A percentile compares a stretch with the other conserved stretches of the same genome.
phyloP scores from a whole-genome alignment of 2,113 vertebrate genomes.

The Calypte anna region DNA sequence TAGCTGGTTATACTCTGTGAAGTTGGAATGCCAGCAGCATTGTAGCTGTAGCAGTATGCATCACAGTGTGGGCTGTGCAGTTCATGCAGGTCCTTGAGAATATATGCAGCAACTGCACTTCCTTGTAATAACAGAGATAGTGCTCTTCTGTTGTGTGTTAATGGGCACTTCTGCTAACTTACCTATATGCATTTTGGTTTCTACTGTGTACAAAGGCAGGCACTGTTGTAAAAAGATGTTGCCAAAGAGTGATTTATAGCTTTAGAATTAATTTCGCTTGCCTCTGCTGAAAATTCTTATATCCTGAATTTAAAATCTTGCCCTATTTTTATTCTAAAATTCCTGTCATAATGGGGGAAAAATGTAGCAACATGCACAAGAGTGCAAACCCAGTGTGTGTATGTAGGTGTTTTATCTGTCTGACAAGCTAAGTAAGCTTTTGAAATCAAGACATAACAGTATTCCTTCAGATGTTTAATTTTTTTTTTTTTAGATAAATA shows the following conservation, averaged over 20 bases:
- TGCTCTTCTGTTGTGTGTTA: neutral
- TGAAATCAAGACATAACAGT: neutral
- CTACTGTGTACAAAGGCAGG: neutral
- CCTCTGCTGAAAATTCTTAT: neutral
- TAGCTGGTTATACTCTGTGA: neutral
- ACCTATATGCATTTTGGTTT: neutral
- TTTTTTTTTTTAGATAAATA: neutral
- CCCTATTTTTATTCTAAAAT: neutral
- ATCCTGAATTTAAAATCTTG: neutral
- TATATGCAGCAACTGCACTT: neutral
- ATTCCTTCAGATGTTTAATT: neutral
- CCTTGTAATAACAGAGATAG: neutral
- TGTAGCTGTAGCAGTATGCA: neutral
- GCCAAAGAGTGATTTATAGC: neutral
- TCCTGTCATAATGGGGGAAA: neutral
- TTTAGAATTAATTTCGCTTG: neutral
- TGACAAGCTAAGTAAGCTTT: neutral
- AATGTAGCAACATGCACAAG: neutral
- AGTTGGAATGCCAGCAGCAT: neutral
- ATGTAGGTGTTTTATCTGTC: neutral
- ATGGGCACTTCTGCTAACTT: neutral
- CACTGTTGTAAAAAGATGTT: neutral
- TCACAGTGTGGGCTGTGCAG: neutral
- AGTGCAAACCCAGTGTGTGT: neutral
- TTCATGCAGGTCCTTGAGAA: neutral